A percentile compares a stretch with the other conserved stretches of the same genome.
These are phyloP conservation scores for Caenorhabditis latens DNA, from an alignment of 1,140 invertebrate genomes.

Conservation along the genomic window DNA sequence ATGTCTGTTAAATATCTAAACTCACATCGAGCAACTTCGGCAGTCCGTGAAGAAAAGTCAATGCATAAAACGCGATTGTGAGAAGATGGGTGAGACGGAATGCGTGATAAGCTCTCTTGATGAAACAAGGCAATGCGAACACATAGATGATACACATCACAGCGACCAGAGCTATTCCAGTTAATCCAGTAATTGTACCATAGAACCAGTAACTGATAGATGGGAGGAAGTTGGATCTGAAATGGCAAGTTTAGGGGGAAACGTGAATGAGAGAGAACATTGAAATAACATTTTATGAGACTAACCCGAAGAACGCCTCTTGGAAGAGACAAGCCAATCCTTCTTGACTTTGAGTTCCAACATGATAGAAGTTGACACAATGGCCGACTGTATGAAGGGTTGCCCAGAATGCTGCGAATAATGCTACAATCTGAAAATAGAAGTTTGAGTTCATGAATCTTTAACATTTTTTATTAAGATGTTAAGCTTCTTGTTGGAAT, in stretches of 20 bases:
- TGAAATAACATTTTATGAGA: no score
- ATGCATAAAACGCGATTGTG: slow-evolving; percentile 89
- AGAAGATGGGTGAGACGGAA: slow-evolving; percentile 88
- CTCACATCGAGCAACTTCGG: slow-evolving; percentile 89
- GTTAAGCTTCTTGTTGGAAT: no score
- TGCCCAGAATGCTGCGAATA: slow-evolving; percentile 92
- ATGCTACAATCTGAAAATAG: slow-evolving; percentile 85
- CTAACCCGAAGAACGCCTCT: slow-evolving; percentile 87
- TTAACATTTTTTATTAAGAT: no score
- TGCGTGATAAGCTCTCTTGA: slow-evolving; percentile 84
- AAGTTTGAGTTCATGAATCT: neutral
- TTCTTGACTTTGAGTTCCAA: slow-evolving; percentile 94
- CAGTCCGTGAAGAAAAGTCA: slow-evolving; percentile 93
- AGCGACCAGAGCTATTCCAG: slow-evolving; percentile 92
- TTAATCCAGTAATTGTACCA: slow-evolving; percentile 83
- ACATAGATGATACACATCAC: slow-evolving; percentile 92
- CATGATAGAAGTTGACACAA: slow-evolving; percentile 98
- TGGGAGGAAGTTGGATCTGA: slow-evolving; percentile 77
- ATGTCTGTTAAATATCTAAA: slow-evolving; percentile 35
- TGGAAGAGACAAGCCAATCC: slow-evolving; percentile 93
- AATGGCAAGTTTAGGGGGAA: slow-evolving; percentile 4
- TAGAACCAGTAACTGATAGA: slow-evolving; percentile 78
- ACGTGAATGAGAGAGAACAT: neutral
- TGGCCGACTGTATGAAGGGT: slow-evolving; percentile 89
- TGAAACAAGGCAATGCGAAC: slow-evolving; percentile 93